Percentiles rank a stretch among this genome's conserved stretches.
phyloP scores from a whole-genome alignment of 2,113 vertebrate species.

The Tenrec ecaudatus region DNA sequence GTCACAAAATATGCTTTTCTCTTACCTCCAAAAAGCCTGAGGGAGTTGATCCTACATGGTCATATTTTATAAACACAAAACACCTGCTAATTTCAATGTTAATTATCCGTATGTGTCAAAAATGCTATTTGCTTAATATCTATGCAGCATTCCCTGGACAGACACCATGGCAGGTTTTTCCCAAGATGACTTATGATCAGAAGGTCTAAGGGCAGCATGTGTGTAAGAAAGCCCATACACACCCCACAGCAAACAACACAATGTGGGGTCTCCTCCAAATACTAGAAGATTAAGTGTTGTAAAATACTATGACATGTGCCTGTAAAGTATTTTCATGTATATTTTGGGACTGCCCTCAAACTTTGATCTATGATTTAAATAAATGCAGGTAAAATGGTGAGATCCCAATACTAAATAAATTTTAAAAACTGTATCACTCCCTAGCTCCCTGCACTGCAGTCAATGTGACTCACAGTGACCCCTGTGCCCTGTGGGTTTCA shows the following conservation, averaged over 20 bases:
- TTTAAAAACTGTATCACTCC: no score
- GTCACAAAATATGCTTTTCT: neutral
- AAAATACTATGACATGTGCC: neutral
- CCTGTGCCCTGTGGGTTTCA: no score
- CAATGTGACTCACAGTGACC: no score
- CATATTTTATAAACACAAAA: slow-evolving; percentile 15
- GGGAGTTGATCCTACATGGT: neutral
- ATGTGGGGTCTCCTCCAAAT: neutral
- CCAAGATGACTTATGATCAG: neutral
- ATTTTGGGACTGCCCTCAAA: neutral
- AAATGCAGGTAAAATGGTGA: neutral
- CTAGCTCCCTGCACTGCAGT: neutral
- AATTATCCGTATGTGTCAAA: slow-evolving; percentile 3
- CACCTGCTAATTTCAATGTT: neutral
- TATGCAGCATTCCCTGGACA: neutral
- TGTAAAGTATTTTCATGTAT: neutral
- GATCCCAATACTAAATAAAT: slow-evolving; percentile 6
- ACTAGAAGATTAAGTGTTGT: neutral
- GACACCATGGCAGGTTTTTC: neutral
- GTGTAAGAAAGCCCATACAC: neutral
- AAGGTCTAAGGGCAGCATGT: neutral
- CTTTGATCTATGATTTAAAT: neutral
- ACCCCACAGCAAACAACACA: neutral
- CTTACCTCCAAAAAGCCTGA: neutral
- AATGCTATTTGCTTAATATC: neutral